Evolutionary conservation across 2,113 vertebrate species (phyloP), one percentile per base, ranked within the genome.

Genomic region (Sylvietta virens): DNA sequence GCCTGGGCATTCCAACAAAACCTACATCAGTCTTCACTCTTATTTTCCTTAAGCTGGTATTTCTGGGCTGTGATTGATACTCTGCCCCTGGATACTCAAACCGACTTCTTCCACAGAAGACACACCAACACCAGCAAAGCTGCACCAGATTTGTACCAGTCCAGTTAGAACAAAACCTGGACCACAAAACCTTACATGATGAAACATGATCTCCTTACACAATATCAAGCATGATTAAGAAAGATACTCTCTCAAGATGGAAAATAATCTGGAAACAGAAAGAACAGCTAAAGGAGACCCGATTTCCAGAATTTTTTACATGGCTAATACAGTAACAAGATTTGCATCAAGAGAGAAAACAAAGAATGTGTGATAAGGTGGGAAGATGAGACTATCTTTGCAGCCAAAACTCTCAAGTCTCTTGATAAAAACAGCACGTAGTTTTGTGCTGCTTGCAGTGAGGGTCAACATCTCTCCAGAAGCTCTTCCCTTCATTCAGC

Each of bases 161-260:
- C 81, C 93, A 96, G 56, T 72, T 82, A 86, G 91, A 95, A 95
- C 72, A 95, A 93, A 94, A 92, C 94, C 77, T 92, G 90, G 93
- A 92, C 94, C 86, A 72, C 80, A 79, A 13, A 79, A 13, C 28
- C 61, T 61, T 35, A 79, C 64, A 20, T 50, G 82, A 93, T 13
- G 53, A 91, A 88, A 95, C 90, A 76, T 13, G 67, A 90, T 30
- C 69, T 88, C 76, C 74, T 91, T 94, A 90, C 70, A 80, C 88
- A 96, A 37, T 50, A 94, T 74, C 86, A 84, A 81, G 51, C 1
- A 6, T 78, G 65, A 88, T 86, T 81, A 90, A 93, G 71, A 79
- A 85, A 88, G 88, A 80, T 54, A 70, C 23, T 77, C 66, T 85
- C 53, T 61, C 28, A 66, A 90, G 51, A 88, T 60, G 47, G 42